Evolutionary conservation across 1,140 invertebrate genomes (phyloP).

Genomic region (Drosophila equinoxialis): DNA sequence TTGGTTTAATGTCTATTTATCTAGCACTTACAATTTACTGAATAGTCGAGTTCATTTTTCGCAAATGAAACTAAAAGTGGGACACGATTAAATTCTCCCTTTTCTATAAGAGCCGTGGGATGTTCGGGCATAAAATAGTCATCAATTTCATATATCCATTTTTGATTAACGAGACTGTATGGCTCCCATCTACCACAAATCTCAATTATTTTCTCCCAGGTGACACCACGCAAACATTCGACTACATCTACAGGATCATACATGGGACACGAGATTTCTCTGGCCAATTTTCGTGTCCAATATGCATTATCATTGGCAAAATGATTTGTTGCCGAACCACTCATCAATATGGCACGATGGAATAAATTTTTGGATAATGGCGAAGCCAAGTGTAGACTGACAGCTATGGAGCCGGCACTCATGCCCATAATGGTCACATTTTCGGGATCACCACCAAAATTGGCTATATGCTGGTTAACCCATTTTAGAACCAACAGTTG

Average conservation of each 20-base stretch:
- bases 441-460: slow-evolving; percentile 85
- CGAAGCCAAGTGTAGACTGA: slow-evolving; percentile 84
- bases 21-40: slow-evolving; percentile 70
- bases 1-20: background rate
- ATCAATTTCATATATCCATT: slow-evolving; percentile 78
- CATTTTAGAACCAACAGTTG: slow-evolving; percentile 86
- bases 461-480: slow-evolving; percentile 85
- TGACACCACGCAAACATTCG: slow-evolving; percentile 64
- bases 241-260: slow-evolving; percentile 52
- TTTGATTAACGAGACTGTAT: slow-evolving; percentile 64
- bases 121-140: slow-evolving; percentile 66
- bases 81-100: slow-evolving; percentile 85
- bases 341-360: slow-evolving; percentile 86
- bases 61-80: slow-evolving; percentile 87
- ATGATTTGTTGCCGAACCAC: slow-evolving; percentile 86
- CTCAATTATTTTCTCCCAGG: slow-evolving; percentile 61
- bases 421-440: slow-evolving; percentile 85
- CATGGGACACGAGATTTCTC: slow-evolving; percentile 60
- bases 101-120: slow-evolving; percentile 84
- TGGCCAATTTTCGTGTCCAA: slow-evolving; percentile 64
- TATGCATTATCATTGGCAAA: slow-evolving; percentile 63
- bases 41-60: slow-evolving; percentile 87
- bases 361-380: slow-evolving; percentile 85
- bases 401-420: slow-evolving; percentile 84
- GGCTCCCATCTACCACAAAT: slow-evolving; percentile 58